A percentile compares a stretch with the other conserved stretches of the same genome.
These are phyloP conservation scores for Diadophis punctatus DNA, from an alignment of 2,113 vertebrate species.

Conservation along the genomic window DNA sequence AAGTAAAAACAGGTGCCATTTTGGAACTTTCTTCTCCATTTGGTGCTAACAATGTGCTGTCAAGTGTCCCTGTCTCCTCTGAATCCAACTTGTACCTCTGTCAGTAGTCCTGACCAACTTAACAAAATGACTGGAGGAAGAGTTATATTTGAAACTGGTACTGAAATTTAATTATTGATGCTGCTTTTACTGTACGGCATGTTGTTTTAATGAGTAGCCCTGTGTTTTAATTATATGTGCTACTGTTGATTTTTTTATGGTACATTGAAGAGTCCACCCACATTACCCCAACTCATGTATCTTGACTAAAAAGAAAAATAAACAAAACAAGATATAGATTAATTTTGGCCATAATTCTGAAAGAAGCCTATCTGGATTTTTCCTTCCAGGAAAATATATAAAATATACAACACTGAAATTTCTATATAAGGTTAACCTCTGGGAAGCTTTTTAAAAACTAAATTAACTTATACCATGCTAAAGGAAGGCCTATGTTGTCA, in stretches of 20 bases:
- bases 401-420: neutral
- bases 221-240: neutral
- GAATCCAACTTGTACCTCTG: neutral
- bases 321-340: neutral
- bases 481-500: accelerated
- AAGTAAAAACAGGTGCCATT: neutral
- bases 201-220: neutral
- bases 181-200: neutral
- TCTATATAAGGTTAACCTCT: neutral
- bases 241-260: neutral
- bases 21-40: neutral
- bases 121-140: neutral
- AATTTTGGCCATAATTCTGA: neutral
- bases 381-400: neutral
- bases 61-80: neutral
- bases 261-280: neutral
- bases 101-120: neutral
- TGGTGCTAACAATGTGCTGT: neutral
- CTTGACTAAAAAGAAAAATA: neutral
- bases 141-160: neutral
- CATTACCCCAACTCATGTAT: neutral
- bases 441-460: neutral
- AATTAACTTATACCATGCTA: neutral
- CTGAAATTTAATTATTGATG: neutral
- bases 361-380: neutral